Percentiles rank a stretch among this genome's conserved stretches.
phyloP scores from a whole-genome alignment of 2,888 invertebrate species.

The Aleiodes testaceus region DNA sequence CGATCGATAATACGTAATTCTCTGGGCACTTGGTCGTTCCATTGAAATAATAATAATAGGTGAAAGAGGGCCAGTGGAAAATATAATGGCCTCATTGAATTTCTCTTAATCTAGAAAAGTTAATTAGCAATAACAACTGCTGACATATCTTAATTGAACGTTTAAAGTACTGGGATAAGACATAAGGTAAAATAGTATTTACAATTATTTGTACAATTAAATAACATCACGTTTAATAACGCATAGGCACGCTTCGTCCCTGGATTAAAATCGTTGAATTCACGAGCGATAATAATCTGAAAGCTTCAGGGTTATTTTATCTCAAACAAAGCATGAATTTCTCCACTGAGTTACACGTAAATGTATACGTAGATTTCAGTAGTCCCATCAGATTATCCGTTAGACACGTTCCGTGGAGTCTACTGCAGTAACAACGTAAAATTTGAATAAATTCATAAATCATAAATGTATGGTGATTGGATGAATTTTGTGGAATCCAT shows the following conservation, averaged over 20 bases:
- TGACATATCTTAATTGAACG: too few species aligned
- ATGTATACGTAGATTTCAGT: constrained; percentile 25
- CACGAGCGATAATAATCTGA: background rate
- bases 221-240: constrained; percentile 9
- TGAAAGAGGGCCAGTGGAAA: too few species aligned
- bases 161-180: background rate
- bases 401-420: constrained; percentile 32
- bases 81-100: background rate
- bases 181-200: background rate
- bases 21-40: background rate
- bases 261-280: background rate
- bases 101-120: background rate
- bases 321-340: constrained; percentile 33
- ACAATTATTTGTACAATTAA: constrained; percentile 10
- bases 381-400: constrained; percentile 35
- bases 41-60: constrained; percentile 12
- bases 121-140: too few species aligned
- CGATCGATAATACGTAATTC: constrained; percentile 58
- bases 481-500: constrained; percentile 11
- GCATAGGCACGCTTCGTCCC: constrained; percentile 9
- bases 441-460: constrained; percentile 21
- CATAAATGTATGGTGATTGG: constrained; percentile 13
- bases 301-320: constrained; percentile 34
- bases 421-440: background rate
- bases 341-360: constrained; percentile 28